These are phyloP conservation scores for Styela plicata DNA, from an alignment of 23 tunicate species.

Conservation along the genomic window DNA sequence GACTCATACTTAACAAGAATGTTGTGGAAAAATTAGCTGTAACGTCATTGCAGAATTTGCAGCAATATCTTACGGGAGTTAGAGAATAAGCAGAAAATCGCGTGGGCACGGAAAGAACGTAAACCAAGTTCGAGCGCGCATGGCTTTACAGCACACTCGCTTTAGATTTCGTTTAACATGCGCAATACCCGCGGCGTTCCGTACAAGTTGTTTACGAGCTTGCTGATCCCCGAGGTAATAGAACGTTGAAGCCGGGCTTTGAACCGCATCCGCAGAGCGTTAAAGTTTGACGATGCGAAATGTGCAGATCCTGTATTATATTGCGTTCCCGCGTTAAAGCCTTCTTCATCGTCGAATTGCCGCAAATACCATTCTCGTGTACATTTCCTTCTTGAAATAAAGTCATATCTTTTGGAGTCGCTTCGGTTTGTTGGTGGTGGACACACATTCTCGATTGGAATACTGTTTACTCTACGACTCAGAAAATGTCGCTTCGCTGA, in stretches of 20 bases:
- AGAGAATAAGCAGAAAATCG: too few species aligned
- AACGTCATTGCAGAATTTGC: too few species aligned
- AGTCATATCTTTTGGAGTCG: not conserved
- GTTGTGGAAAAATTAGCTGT: too few species aligned
- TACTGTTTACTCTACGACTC: not conserved
- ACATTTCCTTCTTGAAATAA: not conserved
- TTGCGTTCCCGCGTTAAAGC: not conserved
- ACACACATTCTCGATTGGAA: not conserved
- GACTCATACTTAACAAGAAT: too few species aligned
- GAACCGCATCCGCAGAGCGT: not conserved
- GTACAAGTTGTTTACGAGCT: conserved; percentile 19
- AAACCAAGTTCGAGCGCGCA: too few species aligned
- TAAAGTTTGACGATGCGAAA: not conserved
- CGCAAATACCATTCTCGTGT: not conserved
- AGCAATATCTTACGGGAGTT: too few species aligned
- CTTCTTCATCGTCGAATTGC: not conserved
- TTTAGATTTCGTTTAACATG: not conserved
- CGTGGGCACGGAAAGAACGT: too few species aligned
- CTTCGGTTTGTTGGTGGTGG: not conserved
- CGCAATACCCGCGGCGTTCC: not conserved
- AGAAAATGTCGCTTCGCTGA: not conserved
- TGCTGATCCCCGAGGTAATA: not conserved
- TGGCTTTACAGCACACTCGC: not conserved
- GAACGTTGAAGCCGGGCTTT: not conserved
- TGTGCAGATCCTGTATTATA: not conserved